Evolutionary conservation across 1,140 invertebrate genomes (phyloP), one percentile per base, ranked within the genome.

Genomic region (Drosophila ficusphila): DNA sequence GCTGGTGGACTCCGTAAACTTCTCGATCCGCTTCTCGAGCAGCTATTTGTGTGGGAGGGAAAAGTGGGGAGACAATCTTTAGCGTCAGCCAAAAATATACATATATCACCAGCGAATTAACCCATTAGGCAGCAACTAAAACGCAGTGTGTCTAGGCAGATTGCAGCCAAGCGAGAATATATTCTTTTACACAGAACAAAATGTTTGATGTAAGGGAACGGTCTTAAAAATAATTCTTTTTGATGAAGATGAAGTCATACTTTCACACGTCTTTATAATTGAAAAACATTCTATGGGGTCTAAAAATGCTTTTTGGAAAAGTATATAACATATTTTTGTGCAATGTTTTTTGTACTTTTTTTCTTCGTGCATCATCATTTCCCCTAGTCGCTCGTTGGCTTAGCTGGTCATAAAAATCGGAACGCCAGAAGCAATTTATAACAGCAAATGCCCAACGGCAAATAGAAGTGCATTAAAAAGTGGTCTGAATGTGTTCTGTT

Each of bases 11-110:
- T 93, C 94, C 7, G 96, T 93, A 79, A 97, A 97, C 27, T 93
- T 94, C 57, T 94, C 91, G 46, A 97, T 95, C 78, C 95, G 94
- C 75, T 94, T 93, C 83, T 96, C 95, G 48, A 97, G 92, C 73
- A 95, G 91, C 95, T 95, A 23, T 9, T 23, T 19, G n/a, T 29
- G 31, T 27, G 33, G 31, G 23, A 3, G 25, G 16, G 2, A 23
- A 51, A 16, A 41, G 33, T 21, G 42, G 14, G 33, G 18, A 46
- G 18, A 21, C 21, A 18, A 54, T 48, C 21, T 67, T 76, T 52
- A 65, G 48, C 56, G 34, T 21, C 31, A 62, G 64, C 64, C 76
- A 71, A 76, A 76, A 85, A 69, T 61, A 72, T 29, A 21, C 34
- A 42, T 49, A 39, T 76, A 70, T 77, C 16, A 44, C 33, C 34